Conservation (phyloP, 2,888 invertebrate genomes). For the Sipha maydis region DNA sequence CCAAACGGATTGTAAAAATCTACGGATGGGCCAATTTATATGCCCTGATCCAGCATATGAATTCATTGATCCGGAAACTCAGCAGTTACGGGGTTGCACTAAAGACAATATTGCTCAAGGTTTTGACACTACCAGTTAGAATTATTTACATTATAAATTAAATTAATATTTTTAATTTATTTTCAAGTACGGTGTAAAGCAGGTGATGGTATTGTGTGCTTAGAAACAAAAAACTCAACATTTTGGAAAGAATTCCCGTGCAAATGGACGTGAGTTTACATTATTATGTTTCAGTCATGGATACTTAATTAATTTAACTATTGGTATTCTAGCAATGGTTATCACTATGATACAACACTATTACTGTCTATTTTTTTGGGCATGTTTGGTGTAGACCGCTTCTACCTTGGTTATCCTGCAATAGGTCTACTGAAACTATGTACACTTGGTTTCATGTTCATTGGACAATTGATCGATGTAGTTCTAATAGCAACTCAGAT, state of each 20-base stretch:
- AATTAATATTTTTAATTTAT: conserved; percentile 43
- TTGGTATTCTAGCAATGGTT: conserved; percentile 88
- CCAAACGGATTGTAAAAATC: conserved; percentile 74
- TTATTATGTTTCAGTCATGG: conserved; percentile 31
- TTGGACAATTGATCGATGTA: conserved; percentile 94
- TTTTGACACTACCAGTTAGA: conserved; percentile 66
- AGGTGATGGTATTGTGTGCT: conserved; percentile 84
- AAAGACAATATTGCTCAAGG: conserved; percentile 83
- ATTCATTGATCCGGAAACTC: conserved; percentile 85
- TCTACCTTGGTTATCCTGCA: conserved; percentile 98
- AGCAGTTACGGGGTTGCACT: conserved; percentile 84
- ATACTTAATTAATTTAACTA: conserved; percentile 61
- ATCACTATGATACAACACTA: conserved; percentile 90
- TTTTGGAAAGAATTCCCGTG: conserved; percentile 87
- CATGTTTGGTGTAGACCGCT: conserved; percentile 97
- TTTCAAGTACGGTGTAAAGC: conserved; percentile 82
- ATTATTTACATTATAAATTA: conserved; percentile 24
- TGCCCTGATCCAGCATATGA: conserved; percentile 82
- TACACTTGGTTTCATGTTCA: conserved; percentile 95
- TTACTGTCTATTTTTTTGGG: conserved; percentile 95
- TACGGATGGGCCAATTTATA: conserved; percentile 82
- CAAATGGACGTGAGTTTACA: conserved; percentile 90
- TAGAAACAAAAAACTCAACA: conserved; percentile 80
- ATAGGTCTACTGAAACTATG: conserved; percentile 94
- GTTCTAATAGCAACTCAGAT: conserved; percentile 95